phyloP scores from a whole-genome alignment of 2,888 invertebrate genomes.

The Lithophane leautieri region DNA sequence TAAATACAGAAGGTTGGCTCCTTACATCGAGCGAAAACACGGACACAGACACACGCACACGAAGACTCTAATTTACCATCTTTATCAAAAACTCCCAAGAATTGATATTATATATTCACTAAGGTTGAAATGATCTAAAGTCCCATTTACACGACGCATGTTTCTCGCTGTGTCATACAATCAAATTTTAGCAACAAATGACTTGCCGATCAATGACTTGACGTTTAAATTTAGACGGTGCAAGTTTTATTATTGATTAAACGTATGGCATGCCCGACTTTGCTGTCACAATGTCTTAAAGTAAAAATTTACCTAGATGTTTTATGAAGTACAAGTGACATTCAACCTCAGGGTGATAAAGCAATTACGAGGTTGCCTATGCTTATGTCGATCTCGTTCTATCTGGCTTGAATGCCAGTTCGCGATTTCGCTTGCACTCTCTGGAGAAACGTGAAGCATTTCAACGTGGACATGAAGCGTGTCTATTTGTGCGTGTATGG shows the following conservation, averaged over 20 bases:
- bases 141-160: too few species aligned
- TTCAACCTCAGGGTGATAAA: background rate
- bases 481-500: background rate
- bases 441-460: background rate
- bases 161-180: too few species aligned
- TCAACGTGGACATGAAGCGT: background rate
- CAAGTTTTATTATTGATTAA: too few species aligned
- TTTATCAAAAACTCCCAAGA: too few species aligned
- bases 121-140: too few species aligned
- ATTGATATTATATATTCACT: too few species aligned
- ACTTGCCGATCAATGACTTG: too few species aligned
- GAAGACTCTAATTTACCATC: too few species aligned
- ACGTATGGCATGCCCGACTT: too few species aligned
- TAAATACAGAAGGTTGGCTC: background rate
- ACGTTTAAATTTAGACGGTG: too few species aligned
- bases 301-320: background rate
- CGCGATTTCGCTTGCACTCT: background rate
- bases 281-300: background rate
- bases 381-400: background rate
- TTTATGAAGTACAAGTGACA: background rate
- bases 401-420: background rate
- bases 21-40: background rate
- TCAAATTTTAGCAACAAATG: too few species aligned
- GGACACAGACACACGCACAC: too few species aligned
- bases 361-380: background rate